Conservation (phyloP, 2,888 invertebrate species). For the Drosophila buzzatii region DNA sequence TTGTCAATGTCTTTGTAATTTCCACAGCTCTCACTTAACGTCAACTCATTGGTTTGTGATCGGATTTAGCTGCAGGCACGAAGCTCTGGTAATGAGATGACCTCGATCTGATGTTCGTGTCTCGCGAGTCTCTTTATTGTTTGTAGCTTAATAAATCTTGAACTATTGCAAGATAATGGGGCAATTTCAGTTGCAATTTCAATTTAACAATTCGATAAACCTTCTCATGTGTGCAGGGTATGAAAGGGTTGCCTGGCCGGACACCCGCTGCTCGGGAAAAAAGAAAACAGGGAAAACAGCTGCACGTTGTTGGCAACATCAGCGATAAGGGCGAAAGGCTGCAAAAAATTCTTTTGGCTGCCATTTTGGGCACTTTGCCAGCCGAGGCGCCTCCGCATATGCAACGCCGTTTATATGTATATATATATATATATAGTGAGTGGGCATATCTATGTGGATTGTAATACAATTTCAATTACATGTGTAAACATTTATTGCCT, state of each 20-base stretch:
- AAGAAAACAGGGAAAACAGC: constrained; percentile 18
- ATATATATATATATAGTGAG: constrained; percentile 1
- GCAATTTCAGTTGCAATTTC: not conserved
- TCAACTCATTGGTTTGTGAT: too few relatives aligned
- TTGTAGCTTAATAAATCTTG: not conserved
- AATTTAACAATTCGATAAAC: not conserved
- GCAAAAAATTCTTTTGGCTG: constrained; percentile 36
- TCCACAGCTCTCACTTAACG: too few relatives aligned
- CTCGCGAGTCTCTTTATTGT: not conserved
- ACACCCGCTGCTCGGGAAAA: not conserved
- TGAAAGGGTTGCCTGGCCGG: not conserved
- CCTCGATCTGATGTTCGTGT: too few relatives aligned
- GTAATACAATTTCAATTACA: constrained; percentile 78
- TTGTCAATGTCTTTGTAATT: too few relatives aligned
- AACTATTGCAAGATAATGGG: not conserved
- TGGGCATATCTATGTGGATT: constrained; percentile 57
- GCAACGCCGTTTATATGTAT: constrained; percentile 32
- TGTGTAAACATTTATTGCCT: constrained; percentile 76
- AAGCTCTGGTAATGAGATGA: too few relatives aligned
- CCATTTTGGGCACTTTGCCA: constrained; percentile 51
- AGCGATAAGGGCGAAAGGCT: constrained; percentile 56
- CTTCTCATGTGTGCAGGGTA: constrained; percentile 17
- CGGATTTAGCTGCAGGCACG: too few relatives aligned
- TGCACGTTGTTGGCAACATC: constrained; percentile 68
- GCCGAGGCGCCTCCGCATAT: constrained; percentile 30